A percentile compares a stretch with the other conserved stretches of the same genome.
These are phyloP conservation scores for Chlorospingus semifuscus DNA, from an alignment of 2,797 vertebrate species.

Conservation along the genomic window DNA sequence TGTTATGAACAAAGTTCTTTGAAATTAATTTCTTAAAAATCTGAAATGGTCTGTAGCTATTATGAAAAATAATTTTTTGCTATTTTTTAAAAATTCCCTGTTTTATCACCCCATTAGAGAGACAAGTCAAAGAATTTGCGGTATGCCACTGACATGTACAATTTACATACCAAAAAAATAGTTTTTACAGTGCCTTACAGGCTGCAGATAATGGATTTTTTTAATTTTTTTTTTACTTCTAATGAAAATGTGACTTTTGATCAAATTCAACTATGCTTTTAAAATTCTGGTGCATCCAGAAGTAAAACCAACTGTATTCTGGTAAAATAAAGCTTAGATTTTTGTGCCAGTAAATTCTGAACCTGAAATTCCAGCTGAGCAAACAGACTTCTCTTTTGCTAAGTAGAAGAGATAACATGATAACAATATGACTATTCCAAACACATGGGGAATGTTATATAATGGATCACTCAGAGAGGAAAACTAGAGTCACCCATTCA, in stretches of 20 bases:
- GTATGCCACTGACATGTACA: background rate
- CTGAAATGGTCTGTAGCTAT: background rate
- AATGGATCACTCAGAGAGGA: background rate
- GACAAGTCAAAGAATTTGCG: background rate
- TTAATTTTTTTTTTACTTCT: background rate
- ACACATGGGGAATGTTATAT: background rate
- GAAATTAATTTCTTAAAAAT: background rate
- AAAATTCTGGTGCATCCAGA: background rate
- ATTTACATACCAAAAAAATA: background rate
- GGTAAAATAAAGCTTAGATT: background rate
- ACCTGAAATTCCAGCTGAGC: background rate
- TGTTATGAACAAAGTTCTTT: background rate
- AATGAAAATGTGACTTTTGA: background rate
- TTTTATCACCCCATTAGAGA: background rate
- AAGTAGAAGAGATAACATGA: background rate
- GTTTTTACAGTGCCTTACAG: background rate
- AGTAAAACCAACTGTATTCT: background rate
- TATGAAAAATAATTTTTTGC: background rate
- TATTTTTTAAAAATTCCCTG: background rate
- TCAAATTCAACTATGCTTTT: background rate
- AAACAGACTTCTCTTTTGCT: background rate
- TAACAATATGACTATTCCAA: background rate
- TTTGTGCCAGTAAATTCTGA: background rate
- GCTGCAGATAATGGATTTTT: no score
- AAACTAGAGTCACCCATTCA: background rate